Conservation (phyloP, 2,888 invertebrate species). For the Enchytraeus crypticus region DNA sequence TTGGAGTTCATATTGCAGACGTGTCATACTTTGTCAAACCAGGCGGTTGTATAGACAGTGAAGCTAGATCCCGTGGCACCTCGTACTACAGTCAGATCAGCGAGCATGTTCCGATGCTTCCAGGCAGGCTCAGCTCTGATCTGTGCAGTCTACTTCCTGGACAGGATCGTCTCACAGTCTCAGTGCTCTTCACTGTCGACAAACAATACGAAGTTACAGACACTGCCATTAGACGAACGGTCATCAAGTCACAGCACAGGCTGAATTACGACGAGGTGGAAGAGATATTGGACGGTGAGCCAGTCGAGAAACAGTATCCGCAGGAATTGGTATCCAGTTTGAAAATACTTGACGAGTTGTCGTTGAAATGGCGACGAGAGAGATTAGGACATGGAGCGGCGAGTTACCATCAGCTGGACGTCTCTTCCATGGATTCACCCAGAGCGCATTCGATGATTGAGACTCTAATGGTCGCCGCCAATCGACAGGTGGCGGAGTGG, state of each 20-base stretch:
- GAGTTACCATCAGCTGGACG: neutral
- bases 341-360: neutral
- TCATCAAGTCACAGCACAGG: neutral
- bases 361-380: neutral
- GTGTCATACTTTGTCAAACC: conserved; percentile 73
- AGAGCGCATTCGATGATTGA: conserved; percentile 33
- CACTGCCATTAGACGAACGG: neutral
- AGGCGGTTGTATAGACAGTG: conserved; percentile 56
- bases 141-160: conserved; percentile 51
- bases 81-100: conserved; percentile 30
- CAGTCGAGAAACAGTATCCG: neutral
- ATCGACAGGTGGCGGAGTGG: conserved; percentile 34
- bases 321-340: neutral
- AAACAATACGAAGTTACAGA: conserved; percentile 55
- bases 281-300: conserved; percentile 3
- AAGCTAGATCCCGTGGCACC: conserved; percentile 71
- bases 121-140: conserved; percentile 66
- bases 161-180: conserved; percentile 33
- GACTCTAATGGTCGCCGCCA: conserved; percentile 37
- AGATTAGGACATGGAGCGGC: neutral
- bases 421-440: conserved; percentile 17
- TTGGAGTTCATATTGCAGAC: conserved; percentile 89
- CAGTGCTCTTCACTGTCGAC: conserved; percentile 24
- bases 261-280: conserved; percentile 7
- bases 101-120: conserved; percentile 79